Conservation (phyloP, 2,888 invertebrate genomes). For the Calameuta idolon region DNA sequence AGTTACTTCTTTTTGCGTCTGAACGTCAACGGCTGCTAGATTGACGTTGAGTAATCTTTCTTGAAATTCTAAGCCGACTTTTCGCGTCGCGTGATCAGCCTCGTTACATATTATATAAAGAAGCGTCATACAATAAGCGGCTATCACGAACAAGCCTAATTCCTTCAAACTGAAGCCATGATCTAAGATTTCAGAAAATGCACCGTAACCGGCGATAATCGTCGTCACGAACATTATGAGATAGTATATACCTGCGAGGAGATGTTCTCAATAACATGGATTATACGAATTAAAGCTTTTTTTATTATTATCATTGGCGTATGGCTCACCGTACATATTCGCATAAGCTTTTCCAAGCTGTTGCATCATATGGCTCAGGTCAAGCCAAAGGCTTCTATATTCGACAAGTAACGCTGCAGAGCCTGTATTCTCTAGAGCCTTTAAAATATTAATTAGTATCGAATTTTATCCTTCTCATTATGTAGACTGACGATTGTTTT, state of each 20-base stretch:
- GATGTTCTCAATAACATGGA: not conserved
- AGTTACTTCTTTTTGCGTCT: slow-evolving; percentile 75
- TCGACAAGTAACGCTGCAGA: slow-evolving; percentile 76
- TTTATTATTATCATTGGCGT: not conserved
- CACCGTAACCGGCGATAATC: slow-evolving; percentile 79
- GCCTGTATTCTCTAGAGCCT: slow-evolving; percentile 73
- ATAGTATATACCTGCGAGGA: slow-evolving; percentile 72
- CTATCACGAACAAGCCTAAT: slow-evolving; percentile 78
- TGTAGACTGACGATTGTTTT: not conserved
- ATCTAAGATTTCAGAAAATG: slow-evolving; percentile 78
- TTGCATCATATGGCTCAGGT: slow-evolving; percentile 83
- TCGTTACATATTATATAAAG: slow-evolving; percentile 81
- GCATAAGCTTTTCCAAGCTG: slow-evolving; percentile 80
- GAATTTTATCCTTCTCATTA: not conserved
- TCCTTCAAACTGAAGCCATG: slow-evolving; percentile 80
- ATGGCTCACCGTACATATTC: slow-evolving; percentile 74
- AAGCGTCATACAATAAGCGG: slow-evolving; percentile 78
- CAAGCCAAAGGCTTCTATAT: slow-evolving; percentile 78
- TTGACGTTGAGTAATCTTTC: slow-evolving; percentile 77
- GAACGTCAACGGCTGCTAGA: slow-evolving; percentile 74
- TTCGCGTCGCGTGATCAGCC: slow-evolving; percentile 76
- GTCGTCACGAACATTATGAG: slow-evolving; percentile 80
- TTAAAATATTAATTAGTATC: not conserved
- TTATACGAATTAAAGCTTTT: not conserved
- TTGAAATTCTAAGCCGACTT: slow-evolving; percentile 74